Conservation (phyloP, 1,140 invertebrate genomes). For the Lerema accius region DNA sequence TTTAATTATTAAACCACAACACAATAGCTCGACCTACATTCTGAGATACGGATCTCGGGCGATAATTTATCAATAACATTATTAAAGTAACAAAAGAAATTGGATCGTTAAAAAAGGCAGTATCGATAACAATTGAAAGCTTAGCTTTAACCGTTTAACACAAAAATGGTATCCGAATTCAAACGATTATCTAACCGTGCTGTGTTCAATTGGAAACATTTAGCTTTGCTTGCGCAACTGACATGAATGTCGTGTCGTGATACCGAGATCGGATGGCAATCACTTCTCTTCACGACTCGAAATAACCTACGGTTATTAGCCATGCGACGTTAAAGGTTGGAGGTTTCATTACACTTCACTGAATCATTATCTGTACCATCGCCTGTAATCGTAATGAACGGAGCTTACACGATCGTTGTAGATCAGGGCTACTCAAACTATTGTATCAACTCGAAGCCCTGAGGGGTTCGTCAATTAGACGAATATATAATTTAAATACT, state of each 20-base stretch:
- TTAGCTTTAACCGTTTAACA: neutral
- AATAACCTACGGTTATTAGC: conserved; percentile 58
- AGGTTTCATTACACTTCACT: conserved; percentile 41
- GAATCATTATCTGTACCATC: conserved; percentile 38
- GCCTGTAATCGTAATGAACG: conserved; percentile 40
- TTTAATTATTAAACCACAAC: conserved; percentile 13
- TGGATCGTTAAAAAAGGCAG: too few species aligned
- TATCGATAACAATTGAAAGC: conserved; percentile 7
- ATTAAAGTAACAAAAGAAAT: conserved; percentile 2
- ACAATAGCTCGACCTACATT: conserved; percentile 19
- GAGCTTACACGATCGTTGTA: conserved; percentile 34
- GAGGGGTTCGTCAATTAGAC: too few species aligned
- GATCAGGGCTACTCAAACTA: neutral
- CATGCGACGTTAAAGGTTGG: conserved; percentile 51
- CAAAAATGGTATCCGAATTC: conserved; percentile 20
- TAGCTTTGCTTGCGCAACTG: conserved; percentile 52
- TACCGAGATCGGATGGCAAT: conserved; percentile 65
- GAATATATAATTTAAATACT: too few species aligned
- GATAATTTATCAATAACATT: conserved; percentile 2
- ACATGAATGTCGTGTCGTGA: conserved; percentile 63
- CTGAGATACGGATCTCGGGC: conserved; percentile 11
- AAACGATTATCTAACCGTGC: conserved; percentile 43
- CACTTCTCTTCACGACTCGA: conserved; percentile 66
- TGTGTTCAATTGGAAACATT: conserved; percentile 56
- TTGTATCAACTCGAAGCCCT: too few species aligned